These are phyloP conservation scores for Colletes gigas DNA, from an alignment of 1,140 invertebrate genomes.

Conservation along the genomic window DNA sequence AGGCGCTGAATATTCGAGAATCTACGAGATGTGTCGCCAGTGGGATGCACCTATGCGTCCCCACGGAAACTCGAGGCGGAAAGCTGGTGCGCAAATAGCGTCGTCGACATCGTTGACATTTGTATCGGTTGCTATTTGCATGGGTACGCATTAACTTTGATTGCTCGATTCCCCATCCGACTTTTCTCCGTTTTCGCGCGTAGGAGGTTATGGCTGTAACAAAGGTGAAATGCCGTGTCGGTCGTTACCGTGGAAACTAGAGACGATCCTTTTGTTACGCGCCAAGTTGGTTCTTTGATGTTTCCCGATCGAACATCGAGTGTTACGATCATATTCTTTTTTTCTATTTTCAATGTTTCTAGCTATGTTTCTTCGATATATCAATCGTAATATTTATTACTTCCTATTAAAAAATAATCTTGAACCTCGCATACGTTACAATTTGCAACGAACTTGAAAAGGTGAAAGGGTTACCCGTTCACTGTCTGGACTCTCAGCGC, in stretches of 20 bases:
- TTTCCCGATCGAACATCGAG: too few relatives aligned
- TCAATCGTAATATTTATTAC: too few relatives aligned
- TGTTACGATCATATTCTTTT: too few relatives aligned
- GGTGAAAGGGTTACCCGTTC: too few relatives aligned
- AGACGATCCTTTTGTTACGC: background rate
- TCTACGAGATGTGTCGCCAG: background rate
- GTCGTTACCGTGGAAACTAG: background rate
- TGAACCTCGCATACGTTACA: too few relatives aligned
- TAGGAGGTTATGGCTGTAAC: background rate
- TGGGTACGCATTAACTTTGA: constrained; percentile 17
- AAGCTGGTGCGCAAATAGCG: background rate
- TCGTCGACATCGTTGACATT: constrained; percentile 21
- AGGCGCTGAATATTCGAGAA: background rate
- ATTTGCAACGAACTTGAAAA: too few relatives aligned
- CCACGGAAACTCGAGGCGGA: background rate
- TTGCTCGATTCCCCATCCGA: background rate
- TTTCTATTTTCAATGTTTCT: too few relatives aligned
- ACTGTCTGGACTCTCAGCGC: too few relatives aligned
- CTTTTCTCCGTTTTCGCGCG: background rate
- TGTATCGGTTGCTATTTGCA: constrained; percentile 4
- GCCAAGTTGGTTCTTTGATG: background rate
- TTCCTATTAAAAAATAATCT: too few relatives aligned
- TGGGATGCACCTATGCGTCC: background rate
- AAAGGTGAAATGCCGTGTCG: constrained; percentile 15
- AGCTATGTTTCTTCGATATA: too few relatives aligned